These are phyloP conservation scores for Tapirus indicus DNA, from an alignment of 2,797 vertebrate species.

Conservation along the genomic window DNA sequence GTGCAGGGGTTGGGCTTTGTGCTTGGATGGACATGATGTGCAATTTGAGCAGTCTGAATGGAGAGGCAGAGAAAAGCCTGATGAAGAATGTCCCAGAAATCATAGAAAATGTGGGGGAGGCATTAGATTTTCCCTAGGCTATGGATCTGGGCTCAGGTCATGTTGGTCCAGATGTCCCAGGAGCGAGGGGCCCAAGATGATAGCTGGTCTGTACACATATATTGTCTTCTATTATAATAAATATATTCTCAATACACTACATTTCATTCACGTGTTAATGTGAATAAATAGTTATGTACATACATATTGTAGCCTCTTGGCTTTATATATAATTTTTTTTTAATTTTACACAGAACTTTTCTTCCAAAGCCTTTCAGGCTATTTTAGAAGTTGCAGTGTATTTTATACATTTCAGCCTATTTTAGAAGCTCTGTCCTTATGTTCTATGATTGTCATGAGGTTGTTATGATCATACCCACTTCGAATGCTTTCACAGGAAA, in stretches of 20 bases:
- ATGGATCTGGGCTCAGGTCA: neutral
- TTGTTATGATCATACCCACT: conserved; percentile 28
- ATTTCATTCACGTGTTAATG: conserved; percentile 29
- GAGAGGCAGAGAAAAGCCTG: neutral
- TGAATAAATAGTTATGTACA: conserved; percentile 25
- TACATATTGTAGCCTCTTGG: neutral
- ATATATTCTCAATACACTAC: neutral
- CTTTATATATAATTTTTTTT: conserved; percentile 28
- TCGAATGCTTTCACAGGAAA: conserved; percentile 67
- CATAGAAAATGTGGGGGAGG: neutral
- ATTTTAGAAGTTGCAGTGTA: conserved; percentile 31
- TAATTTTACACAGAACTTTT: conserved; percentile 44
- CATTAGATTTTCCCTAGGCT: neutral
- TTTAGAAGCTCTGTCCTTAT: conserved; percentile 48
- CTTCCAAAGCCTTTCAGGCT: conserved; percentile 30
- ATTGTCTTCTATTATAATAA: conserved; percentile 37
- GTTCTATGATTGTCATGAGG: conserved; percentile 51
- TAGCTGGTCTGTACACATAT: neutral
- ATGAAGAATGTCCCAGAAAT: neutral
- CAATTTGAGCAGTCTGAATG: neutral
- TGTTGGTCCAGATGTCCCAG: neutral
- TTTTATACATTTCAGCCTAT: conserved; percentile 60
- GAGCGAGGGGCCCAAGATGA: neutral
- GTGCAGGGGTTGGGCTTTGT: neutral
- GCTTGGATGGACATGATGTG: neutral